Evolutionary conservation across 2,888 invertebrate species (phyloP), one percentile per base, ranked within the genome.

Genomic region (Harmothoe impar): DNA sequence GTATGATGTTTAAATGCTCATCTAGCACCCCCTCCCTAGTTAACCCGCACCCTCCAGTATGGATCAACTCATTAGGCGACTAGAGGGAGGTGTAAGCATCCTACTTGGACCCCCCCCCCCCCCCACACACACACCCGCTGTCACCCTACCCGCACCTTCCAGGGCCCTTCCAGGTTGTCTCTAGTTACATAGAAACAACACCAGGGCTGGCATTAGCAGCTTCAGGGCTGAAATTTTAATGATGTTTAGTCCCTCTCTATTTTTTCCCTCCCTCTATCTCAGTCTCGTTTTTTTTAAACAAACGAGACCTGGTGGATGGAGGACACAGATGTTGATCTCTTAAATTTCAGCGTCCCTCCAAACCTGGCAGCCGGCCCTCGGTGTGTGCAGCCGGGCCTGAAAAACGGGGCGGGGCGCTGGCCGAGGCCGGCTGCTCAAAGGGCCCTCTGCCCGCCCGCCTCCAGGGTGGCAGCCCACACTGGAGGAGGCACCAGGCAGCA

Each of bases 211-310:
- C 54, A 33, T 86, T 86, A 54, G 54, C 25, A 86, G 54, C 86
- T 54, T 25, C 25, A 20, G 86, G 86, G 86, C 54, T 86, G 86
- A 86, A 86, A 86, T 86, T 86, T 86, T 86, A 86, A 86, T 86
- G 86, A 86, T 86, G 86, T 86, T 86, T 86, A 43, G 52, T 52
- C 33, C 5, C 33, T 84, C 29, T 43, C 33, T 5, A n/a, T n/a
- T 62, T 62, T 62, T 62, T 25, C 5, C 1, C 25, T 17, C 62
- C 5, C 3, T 62, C 25, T 62, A n/a, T n/a, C 25, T 62, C 62
- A 12, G 23, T 62, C 15, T 31, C 0, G 7, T 31, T n/a, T n/a
- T 25, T 17, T 31, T 77, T 25, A 77, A 25, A 25, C 77, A 77
- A 31, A 31, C 17, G 29, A 31, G 25, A 31, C 29, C 77, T 29